Evolutionary conservation across 2,113 vertebrate species (phyloP), one percentile per base, ranked within the genome.

Genomic region (Orycteropus afer): DNA sequence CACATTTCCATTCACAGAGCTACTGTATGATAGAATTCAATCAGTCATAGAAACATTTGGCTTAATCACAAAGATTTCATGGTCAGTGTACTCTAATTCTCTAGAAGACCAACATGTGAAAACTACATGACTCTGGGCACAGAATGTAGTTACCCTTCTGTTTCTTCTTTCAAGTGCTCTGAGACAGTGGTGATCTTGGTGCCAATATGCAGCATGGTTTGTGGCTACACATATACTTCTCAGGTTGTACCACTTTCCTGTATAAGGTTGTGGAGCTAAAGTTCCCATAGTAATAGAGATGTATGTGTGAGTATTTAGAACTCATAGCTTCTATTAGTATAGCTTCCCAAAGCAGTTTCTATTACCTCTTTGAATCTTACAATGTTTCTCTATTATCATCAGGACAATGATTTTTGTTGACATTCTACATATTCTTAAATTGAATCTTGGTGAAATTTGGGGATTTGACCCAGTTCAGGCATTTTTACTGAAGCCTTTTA

Each of bases 171-270:
- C 61, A 65, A 22, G 29, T 4, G 12, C 13, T 11, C 5, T 27
- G 40, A 61, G 1, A 17, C 47, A 32, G 7, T 11, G 45, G 51
- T 47, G 17, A 57, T 1, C 37, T 8, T 20, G 10, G 9, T 71
- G 63, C 5, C 1, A 32, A 15, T 0, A 0, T 1, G 29, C 10
- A 20, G 1, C 9, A 27, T 42, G 23, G n/a, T 45, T 45, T 5
- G 22, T 42, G 25, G 40, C 37, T 45, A 45, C 23, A 42, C 42
- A 45, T 45, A 42, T 73, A 23, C 13, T 7, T 53, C 10, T 12
- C 29, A 29, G 59, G 17, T 22, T 67, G 47, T 37, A 23, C 76
- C 51, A 3, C 3, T 74, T 45, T 18, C 9, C 15, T 53, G 1
- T 17, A 3, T n/a, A 18, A 23, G 7, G 29, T 42, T 47, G 37